Evolutionary conservation across 2,888 invertebrate species (phyloP).

Genomic region (Cerceris rybyensis): DNA sequence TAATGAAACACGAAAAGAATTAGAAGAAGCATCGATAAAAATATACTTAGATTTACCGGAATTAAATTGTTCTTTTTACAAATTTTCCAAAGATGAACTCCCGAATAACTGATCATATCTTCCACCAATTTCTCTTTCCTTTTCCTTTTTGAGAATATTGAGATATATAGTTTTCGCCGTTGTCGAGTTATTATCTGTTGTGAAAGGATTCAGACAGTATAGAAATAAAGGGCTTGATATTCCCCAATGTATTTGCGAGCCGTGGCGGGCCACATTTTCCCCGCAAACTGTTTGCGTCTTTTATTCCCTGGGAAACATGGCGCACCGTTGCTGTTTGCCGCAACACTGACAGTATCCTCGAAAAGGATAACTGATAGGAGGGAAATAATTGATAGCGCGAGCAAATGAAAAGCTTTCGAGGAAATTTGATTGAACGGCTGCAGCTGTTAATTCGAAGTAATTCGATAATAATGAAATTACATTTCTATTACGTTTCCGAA

Average conservation of each 20-base stretch:
- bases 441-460: background rate
- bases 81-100: constrained; percentile 7
- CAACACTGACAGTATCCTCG: constrained; percentile 4
- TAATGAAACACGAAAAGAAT: no score
- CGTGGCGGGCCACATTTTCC: constrained; percentile 28
- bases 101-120: background rate
- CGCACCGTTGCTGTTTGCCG: constrained; percentile 23
- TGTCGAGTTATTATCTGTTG: constrained; percentile 28
- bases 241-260: constrained; percentile 27
- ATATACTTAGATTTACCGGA: no score
- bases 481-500: background rate
- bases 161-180: constrained; percentile 37
- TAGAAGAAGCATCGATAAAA: no score
- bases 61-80: background rate
- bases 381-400: constrained; percentile 17
- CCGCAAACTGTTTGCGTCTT: constrained; percentile 54
- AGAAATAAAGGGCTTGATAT: constrained; percentile 42
- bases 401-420: background rate
- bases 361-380: constrained; percentile 16
- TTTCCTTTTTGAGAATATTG: background rate
- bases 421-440: constrained; percentile 2
- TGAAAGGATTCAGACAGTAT: constrained; percentile 37
- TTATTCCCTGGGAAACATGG: constrained; percentile 36
- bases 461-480: background rate
- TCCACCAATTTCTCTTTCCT: background rate